Evolutionary conservation across 2,113 vertebrate species (phyloP).

Genomic region (Petrocephalus microphthalmus): DNA sequence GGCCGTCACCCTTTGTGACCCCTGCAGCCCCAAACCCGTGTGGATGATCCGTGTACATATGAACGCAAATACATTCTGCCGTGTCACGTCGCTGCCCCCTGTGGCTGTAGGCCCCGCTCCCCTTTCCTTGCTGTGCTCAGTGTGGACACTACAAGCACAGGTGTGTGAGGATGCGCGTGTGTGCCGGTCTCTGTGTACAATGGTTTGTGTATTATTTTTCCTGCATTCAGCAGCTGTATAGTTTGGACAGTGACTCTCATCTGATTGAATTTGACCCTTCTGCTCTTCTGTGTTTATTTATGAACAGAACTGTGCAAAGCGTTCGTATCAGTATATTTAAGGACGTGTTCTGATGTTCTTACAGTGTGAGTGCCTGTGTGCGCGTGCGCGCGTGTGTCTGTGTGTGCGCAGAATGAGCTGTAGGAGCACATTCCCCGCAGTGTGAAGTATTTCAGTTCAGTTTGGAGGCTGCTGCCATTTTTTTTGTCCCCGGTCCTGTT

Average conservation of each 20-base stretch:
- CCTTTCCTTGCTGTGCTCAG: conserved; percentile 31
- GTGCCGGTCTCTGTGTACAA: conserved; percentile 19
- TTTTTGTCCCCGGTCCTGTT: conserved; percentile 57
- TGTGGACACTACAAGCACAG: neutral
- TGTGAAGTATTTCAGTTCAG: conserved; percentile 72
- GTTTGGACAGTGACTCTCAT: neutral
- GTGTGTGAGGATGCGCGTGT: conserved; percentile 21
- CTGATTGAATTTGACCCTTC: conserved; percentile 38
- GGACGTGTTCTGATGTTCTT: conserved; percentile 13
- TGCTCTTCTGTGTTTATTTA: conserved; percentile 37
- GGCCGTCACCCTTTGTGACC: conserved; percentile 48
- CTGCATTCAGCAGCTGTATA: conserved; percentile 13
- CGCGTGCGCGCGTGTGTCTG: neutral
- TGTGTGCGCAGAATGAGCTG: neutral
- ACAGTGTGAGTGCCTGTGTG: conserved; percentile 22
- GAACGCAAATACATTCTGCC: conserved; percentile 53
- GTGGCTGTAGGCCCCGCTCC: conserved; percentile 17
- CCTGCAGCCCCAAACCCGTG: conserved; percentile 51
- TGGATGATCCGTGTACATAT: conserved; percentile 52
- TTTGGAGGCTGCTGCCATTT: conserved; percentile 69
- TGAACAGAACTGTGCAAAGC: conserved; percentile 61
- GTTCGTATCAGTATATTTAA: conserved; percentile 53
- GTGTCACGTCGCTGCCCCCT: conserved; percentile 36
- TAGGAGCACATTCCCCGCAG: conserved; percentile 24
- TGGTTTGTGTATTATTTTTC: conserved; percentile 22